phyloP scores from a whole-genome alignment of 2,113 vertebrate species.

The Balaeniceps rex region DNA sequence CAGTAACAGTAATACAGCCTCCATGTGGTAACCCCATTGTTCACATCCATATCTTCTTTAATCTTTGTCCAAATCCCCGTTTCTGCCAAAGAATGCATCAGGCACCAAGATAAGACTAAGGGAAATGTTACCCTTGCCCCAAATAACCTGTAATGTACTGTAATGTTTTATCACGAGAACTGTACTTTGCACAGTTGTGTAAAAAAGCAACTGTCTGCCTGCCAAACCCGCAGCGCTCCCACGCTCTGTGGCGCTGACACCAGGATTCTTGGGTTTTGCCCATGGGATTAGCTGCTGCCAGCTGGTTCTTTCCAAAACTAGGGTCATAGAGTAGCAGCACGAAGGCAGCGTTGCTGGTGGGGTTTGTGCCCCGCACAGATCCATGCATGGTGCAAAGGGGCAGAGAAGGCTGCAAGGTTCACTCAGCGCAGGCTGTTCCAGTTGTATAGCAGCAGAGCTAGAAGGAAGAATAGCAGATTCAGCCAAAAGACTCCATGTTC shows the following conservation, averaged over 20 bases:
- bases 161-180: constrained; percentile 39
- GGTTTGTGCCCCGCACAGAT: fast-evolving
- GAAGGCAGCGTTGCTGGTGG: background rate
- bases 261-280: background rate
- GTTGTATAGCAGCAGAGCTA: background rate
- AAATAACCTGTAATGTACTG: constrained; percentile 9
- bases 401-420: background rate
- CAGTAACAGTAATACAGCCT: background rate
- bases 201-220: background rate
- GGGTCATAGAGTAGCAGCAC: background rate
- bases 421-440: background rate
- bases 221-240: background rate
- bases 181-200: constrained; percentile 57
- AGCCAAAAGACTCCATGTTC: background rate
- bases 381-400: background rate
- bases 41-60: background rate
- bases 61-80: constrained; percentile 29
- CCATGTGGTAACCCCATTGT: background rate
- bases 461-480: background rate
- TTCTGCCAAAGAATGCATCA: constrained; percentile 23
- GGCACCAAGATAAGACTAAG: constrained; percentile 5
- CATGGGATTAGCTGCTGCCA: background rate
- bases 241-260: background rate
- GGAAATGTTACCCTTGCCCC: constrained; percentile 21
- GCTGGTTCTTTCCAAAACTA: background rate